A percentile compares a stretch with the other conserved stretches of the same genome.
Conservation (phyloP, 2,797 vertebrate species). For the Decapterus maruadsi region DNA sequence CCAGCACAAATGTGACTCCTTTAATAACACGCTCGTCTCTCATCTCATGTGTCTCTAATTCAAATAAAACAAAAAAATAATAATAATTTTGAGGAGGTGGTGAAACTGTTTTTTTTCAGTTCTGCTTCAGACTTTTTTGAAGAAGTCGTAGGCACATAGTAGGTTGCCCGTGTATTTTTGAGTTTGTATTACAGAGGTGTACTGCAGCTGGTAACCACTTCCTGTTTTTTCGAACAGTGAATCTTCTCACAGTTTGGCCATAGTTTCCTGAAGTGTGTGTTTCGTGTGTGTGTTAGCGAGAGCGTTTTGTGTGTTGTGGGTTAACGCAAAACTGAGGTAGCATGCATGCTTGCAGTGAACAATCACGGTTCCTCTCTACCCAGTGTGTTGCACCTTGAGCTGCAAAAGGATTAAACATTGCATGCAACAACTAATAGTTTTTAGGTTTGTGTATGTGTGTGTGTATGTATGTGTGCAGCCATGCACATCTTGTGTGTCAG, state of each 20-base stretch:
- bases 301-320: conserved; percentile 66
- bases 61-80: conserved; percentile 35
- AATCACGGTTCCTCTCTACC: conserved; percentile 82
- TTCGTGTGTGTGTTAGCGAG: conserved; percentile 64
- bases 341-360: conserved; percentile 71
- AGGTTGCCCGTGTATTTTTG: conserved; percentile 54
- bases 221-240: conserved; percentile 83
- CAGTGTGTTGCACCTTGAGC: conserved; percentile 36
- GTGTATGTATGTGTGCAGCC: background rate
- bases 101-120: conserved; percentile 47
- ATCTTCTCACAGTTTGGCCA: conserved; percentile 85
- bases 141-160: conserved; percentile 29
- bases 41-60: conserved; percentile 15
- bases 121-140: conserved; percentile 49
- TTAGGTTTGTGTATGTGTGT: background rate
- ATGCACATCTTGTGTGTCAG: conserved; percentile 11
- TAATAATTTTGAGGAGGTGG: background rate
- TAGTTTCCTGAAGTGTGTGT: conserved; percentile 80
- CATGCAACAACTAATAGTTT: background rate
- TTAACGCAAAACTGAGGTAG: conserved; percentile 67
- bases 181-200: conserved; percentile 66
- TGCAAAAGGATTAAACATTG: conserved; percentile 5
- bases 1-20: conserved; percentile 13
- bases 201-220: conserved; percentile 84
- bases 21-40: background rate